phyloP scores from a whole-genome alignment of 2,113 vertebrate species.

The Hypomesus transpacificus region DNA sequence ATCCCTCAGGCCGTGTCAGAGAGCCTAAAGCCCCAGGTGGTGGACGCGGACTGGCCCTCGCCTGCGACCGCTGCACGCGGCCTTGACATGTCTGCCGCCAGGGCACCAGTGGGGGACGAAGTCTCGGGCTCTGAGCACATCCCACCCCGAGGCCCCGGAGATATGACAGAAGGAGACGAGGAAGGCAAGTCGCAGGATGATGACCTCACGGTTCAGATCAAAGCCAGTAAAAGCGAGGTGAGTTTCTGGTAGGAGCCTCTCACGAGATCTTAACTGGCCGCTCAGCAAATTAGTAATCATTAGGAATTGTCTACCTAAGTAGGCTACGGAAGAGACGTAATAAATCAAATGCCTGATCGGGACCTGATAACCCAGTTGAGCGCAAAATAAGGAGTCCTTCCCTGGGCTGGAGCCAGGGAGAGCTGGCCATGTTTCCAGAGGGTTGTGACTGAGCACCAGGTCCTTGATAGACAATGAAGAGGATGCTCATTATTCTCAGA shows the following conservation, averaged over 20 bases:
- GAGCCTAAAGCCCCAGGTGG: constrained; percentile 76
- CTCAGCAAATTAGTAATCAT: constrained; percentile 61
- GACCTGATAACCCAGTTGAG: constrained; percentile 63
- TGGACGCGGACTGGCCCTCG: constrained; percentile 19
- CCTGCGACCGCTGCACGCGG: constrained; percentile 49
- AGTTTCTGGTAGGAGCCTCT: constrained; percentile 58
- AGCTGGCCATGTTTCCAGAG: constrained; percentile 68
- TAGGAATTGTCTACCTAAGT: constrained; percentile 61
- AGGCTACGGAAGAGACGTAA: constrained; percentile 50
- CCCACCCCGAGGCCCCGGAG: constrained; percentile 27
- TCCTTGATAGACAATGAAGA: constrained; percentile 77
- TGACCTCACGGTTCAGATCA: constrained; percentile 91
- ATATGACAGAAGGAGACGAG: constrained; percentile 60
- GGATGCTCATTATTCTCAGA: constrained; percentile 77
- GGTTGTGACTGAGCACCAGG: constrained; percentile 73
- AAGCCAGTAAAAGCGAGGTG: constrained; percentile 95
- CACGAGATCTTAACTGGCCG: constrained; percentile 48
- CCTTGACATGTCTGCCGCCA: constrained; percentile 27
- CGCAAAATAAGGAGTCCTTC: constrained; percentile 64
- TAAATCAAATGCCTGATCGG: constrained; percentile 51
- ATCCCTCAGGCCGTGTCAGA: constrained; percentile 79
- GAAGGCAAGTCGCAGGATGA: constrained; percentile 67
- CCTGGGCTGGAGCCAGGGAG: constrained; percentile 54
- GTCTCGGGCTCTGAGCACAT: constrained; percentile 12
- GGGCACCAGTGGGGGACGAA: constrained; percentile 19